phyloP scores from a whole-genome alignment of 2,888 invertebrate species.

The Artemia sinica region DNA sequence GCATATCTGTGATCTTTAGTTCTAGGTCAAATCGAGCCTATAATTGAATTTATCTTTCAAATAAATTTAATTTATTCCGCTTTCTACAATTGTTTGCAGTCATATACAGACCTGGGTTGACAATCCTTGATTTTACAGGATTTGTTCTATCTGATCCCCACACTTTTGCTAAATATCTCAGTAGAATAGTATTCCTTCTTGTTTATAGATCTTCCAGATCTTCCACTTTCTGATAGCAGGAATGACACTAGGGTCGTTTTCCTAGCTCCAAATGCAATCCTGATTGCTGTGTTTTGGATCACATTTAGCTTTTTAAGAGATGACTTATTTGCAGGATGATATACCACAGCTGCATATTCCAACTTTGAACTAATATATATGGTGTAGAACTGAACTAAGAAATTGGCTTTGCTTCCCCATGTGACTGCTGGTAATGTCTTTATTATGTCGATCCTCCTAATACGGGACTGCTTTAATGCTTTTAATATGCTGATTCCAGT shows the following conservation, averaged over 20 bases:
- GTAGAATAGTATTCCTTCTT: neutral
- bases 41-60: too few relatives aligned
- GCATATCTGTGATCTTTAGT: neutral
- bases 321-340: too few relatives aligned
- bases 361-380: too few relatives aligned
- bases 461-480: too few relatives aligned
- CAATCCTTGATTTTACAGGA: neutral
- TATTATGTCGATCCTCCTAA: too few relatives aligned
- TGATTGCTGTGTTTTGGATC: neutral
- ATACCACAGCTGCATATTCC: too few relatives aligned
- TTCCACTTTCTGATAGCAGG: neutral
- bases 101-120: neutral
- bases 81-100: constrained; percentile 1
- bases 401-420: neutral
- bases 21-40: neutral
- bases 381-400: too few relatives aligned
- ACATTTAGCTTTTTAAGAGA: neutral
- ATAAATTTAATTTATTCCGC: neutral
- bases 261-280: neutral
- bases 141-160: neutral
- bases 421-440: too few relatives aligned
- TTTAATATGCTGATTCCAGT: too few relatives aligned
- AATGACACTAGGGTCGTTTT: neutral
- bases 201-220: neutral
- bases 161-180: neutral